A percentile compares a stretch with the other conserved stretches of the same genome.
Evolutionary conservation across 1,140 invertebrate species (phyloP).

Genomic region (Parapsyche elsis): DNA sequence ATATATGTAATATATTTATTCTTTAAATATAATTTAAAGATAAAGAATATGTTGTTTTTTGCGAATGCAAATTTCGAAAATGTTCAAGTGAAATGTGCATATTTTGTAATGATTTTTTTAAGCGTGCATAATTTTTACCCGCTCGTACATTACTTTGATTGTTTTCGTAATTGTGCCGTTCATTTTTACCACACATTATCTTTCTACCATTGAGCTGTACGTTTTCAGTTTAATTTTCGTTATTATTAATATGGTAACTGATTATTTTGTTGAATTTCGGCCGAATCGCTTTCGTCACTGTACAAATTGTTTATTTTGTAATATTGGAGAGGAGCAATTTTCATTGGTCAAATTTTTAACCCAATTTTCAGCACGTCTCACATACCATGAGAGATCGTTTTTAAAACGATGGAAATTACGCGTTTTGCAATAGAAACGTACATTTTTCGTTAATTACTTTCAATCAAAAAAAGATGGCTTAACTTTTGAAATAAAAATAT

Average conservation of each 20-base stretch:
- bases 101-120: neutral
- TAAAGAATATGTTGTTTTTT: no score
- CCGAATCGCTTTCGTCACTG: neutral
- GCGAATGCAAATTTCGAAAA: neutral
- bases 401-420: neutral
- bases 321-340: neutral
- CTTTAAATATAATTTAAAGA: no score
- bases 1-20: no score
- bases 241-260: no score
- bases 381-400: neutral
- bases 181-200: neutral
- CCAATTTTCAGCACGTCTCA: neutral
- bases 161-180: neutral
- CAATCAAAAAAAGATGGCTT: no score
- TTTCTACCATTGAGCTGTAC: no score
- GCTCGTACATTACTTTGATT: no score
- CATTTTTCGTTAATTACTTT: neutral
- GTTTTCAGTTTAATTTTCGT: no score
- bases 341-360: constrained; percentile 4
- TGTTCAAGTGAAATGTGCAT: neutral
- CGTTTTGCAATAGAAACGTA: neutral
- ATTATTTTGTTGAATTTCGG: no score
- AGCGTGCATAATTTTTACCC: neutral
- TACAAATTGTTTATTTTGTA: neutral
- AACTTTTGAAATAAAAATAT: no score